Conservation (phyloP, 1,140 invertebrate species). For the Musca vetustissima region DNA sequence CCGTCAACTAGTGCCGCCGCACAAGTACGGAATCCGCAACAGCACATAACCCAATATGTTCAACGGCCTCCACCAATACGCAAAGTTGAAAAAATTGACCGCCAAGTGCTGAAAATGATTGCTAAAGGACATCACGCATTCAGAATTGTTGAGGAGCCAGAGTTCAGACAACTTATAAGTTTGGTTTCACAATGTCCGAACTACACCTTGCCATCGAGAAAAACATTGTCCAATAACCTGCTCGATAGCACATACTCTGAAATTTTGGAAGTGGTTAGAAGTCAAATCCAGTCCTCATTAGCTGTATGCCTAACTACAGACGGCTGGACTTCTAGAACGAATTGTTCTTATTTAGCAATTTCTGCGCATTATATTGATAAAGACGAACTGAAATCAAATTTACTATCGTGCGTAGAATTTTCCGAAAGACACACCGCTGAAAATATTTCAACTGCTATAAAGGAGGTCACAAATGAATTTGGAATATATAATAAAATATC, state of each 20-base stretch:
- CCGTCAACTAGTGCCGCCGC: background rate
- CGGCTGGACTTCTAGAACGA: background rate
- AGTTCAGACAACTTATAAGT: background rate
- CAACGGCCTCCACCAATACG: background rate
- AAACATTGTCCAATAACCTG: background rate
- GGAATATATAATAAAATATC: background rate
- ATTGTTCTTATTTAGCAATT: background rate
- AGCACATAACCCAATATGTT: background rate
- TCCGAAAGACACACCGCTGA: background rate
- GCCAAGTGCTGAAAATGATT: background rate
- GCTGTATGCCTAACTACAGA: constrained; percentile 3
- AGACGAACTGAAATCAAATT: background rate
- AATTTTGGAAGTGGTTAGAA: background rate
- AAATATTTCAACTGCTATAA: background rate
- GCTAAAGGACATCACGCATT: background rate
- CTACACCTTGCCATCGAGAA: background rate
- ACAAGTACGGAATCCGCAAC: too few relatives aligned
- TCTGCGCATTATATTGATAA: background rate
- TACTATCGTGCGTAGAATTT: background rate
- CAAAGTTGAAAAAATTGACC: background rate
- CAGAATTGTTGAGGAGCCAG: background rate
- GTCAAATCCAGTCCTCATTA: background rate
- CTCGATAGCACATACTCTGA: background rate
- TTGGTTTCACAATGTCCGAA: background rate
- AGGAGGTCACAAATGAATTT: background rate